Conservation (phyloP, 2,797 vertebrate genomes). For the Chrysocyon brachyurus region DNA sequence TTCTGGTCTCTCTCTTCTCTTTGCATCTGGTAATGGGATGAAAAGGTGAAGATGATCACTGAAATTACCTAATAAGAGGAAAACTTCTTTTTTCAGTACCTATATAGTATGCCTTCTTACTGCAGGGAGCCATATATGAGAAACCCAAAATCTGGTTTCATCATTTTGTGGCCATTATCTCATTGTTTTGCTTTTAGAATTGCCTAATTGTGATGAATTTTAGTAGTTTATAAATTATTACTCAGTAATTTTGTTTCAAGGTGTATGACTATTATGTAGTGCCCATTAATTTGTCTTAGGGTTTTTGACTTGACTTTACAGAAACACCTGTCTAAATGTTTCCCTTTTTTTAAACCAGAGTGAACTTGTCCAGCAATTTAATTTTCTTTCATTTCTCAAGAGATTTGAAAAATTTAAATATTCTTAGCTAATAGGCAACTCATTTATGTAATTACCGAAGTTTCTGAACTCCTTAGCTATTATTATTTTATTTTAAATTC, state of each 20-base stretch:
- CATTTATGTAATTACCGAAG: not conserved
- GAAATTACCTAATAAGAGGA: not conserved
- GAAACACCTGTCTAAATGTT: slow-evolving; percentile 5
- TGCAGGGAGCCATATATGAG: not conserved
- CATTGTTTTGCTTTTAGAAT: not conserved
- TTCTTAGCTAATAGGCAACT: slow-evolving; percentile 4
- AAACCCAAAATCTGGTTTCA: not conserved
- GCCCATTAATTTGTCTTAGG: not conserved
- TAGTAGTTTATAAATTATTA: not conserved
- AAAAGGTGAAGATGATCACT: not conserved
- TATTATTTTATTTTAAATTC: slow-evolving; percentile 54
- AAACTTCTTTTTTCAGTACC: not conserved
- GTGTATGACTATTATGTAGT: not conserved
- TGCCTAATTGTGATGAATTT: not conserved
- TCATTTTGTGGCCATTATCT: not conserved
- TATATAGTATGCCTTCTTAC: not conserved
- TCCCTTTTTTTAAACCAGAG: not conserved
- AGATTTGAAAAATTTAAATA: slow-evolving; percentile 29
- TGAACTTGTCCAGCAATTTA: not conserved
- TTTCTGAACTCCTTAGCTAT: not conserved
- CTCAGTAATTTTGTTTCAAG: not conserved
- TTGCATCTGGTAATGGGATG: not conserved
- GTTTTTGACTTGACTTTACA: not conserved
- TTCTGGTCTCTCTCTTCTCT: not conserved
- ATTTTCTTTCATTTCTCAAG: slow-evolving; percentile 8